Base-by-base conservation (phyloP, 2,888 invertebrate species). In the Dichetophora obliterata region DNA sequence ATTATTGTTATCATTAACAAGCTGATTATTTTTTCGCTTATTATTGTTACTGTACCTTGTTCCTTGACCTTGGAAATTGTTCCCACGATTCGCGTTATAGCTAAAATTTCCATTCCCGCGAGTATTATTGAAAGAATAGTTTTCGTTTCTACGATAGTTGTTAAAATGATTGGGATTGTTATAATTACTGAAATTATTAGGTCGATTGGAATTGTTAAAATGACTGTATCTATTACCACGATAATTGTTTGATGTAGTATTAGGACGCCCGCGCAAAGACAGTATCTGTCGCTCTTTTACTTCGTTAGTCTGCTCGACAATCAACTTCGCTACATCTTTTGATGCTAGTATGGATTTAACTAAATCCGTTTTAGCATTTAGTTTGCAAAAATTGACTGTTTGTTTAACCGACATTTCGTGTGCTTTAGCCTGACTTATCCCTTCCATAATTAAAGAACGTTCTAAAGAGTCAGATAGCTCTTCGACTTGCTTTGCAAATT, bases 271-370 rank as follows among this genome's bases (percentile, higher is more conserved):
- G 50, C 54, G 54, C 16, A 54, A 54, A 19, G 54, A 54, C 54
- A 54, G 54, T 9, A 6, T 19, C 19, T 54, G 54, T 54, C 54
- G 54, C 54, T 54, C 54, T n/a, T 54, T 54, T 54, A 54, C 54
- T 54, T 54, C 54, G 19, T n/a, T 54, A 54, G 54, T 54, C 19
- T 54, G 54, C 54, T 54, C n/a, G 14, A 11, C 54, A 16, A 54
- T 54, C 54, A 54, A 54, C n/a, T 54, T 54, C n/a, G 54, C 54
- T n/a, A 54, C 54, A 54, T 54, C 54, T 54, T 54, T 54, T 54
- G 54, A 54, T 54, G 54, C 54, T 54, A 54, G 54, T 54, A 11
- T 54, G 19, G 54, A 54, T 16, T 54, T 54, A 19, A 54, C 54
- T 54, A 54, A 54, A n/a, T 54, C 54, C 54, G 14, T 19, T 31